These are phyloP conservation scores for Rhabdophis nuchalis DNA, from an alignment of 2,797 vertebrate species.

Conservation along the genomic window DNA sequence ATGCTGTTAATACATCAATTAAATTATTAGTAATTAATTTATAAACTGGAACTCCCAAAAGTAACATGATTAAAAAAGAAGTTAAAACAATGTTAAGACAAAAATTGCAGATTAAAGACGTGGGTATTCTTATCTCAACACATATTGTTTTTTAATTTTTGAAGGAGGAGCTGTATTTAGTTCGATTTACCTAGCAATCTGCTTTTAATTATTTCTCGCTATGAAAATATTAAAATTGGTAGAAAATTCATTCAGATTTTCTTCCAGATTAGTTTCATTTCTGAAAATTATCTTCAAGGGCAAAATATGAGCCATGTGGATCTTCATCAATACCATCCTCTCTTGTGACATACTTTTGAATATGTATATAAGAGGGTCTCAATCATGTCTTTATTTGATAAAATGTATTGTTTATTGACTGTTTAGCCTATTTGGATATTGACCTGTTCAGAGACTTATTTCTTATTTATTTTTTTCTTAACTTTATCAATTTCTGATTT, in stretches of 20 bases:
- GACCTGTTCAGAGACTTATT: not conserved
- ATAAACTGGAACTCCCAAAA: conserved; percentile 52
- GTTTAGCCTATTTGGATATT: not conserved
- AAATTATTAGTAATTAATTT: conserved; percentile 56
- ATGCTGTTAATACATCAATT: conserved; percentile 34
- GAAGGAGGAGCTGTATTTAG: not conserved
- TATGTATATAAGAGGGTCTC: not conserved
- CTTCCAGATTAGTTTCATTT: not conserved
- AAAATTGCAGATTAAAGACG: conserved; percentile 59
- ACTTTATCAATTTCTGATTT: not conserved
- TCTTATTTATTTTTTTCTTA: not conserved
- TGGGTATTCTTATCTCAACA: conserved; percentile 19
- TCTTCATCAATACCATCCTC: not conserved
- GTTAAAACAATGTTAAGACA: conserved; percentile 61
- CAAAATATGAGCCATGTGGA: not conserved
- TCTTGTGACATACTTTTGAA: conserved; percentile 9
- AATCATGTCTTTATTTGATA: not conserved
- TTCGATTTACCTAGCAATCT: not conserved
- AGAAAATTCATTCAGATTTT: not conserved
- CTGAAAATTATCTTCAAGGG: not conserved
- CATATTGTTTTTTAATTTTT: not conserved
- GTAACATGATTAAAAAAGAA: conserved; percentile 38
- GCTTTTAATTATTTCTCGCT: not conserved
- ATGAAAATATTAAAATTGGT: not conserved
- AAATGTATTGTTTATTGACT: not conserved